These are phyloP conservation scores for Philaethria dido DNA, from an alignment of 2,888 invertebrate species.

Conservation along the genomic window DNA sequence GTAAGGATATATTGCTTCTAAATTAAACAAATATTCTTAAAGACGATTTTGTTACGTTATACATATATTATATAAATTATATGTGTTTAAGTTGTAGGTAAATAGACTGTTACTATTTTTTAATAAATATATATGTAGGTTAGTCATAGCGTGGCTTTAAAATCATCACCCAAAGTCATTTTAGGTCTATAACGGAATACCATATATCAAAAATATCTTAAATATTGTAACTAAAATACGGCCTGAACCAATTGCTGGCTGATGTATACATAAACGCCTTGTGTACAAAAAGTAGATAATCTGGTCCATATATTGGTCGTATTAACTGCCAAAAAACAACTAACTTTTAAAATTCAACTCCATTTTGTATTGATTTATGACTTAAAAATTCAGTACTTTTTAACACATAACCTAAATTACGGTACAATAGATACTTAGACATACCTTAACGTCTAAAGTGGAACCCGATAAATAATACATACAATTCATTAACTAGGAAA, in stretches of 20 bases:
- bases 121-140: too few relatives aligned
- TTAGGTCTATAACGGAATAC: too few relatives aligned
- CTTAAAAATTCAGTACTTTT: slow-evolving; percentile 52
- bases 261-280: not conserved
- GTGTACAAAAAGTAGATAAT: not conserved
- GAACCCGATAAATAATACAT: slow-evolving; percentile 63
- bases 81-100: too few relatives aligned
- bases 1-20: too few relatives aligned
- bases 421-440: slow-evolving; percentile 62
- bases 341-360: not conserved
- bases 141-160: too few relatives aligned
- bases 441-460: slow-evolving; percentile 52
- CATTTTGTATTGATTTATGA: slow-evolving; percentile 55
- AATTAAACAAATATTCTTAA: too few relatives aligned
- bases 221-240: too few relatives aligned
- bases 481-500: slow-evolving; percentile 49
- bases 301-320: not conserved
- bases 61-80: too few relatives aligned
- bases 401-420: slow-evolving; percentile 65
- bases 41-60: too few relatives aligned
- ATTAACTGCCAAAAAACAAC: slow-evolving; percentile 16
- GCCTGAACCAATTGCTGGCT: not conserved
- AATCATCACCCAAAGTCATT: too few relatives aligned
- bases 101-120: too few relatives aligned
- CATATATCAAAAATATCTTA: too few relatives aligned